Conservation (phyloP, 2,888 invertebrate genomes). For the Gymnoscelis rufifasciata region DNA sequence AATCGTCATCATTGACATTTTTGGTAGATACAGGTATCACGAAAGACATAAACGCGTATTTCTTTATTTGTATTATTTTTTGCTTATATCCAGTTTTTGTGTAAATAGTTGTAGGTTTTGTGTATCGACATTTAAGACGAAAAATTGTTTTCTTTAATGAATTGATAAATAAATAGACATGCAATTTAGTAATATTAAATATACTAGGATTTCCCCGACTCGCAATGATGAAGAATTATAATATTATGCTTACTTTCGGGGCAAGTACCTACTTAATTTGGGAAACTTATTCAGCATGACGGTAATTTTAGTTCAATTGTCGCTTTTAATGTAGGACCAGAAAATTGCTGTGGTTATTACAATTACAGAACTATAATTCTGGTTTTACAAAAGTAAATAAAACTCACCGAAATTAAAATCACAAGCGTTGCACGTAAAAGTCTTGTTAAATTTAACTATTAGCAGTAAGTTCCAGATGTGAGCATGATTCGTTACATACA, state of each 20-base stretch:
- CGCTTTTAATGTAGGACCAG: constrained; percentile 23
- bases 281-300: constrained; percentile 16
- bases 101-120: too few relatives aligned
- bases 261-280: constrained; percentile 7
- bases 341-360: constrained; percentile 34
- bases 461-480: constrained; percentile 45
- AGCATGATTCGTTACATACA: constrained; percentile 40
- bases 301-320: constrained; percentile 31
- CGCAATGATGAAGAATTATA: constrained; percentile 7
- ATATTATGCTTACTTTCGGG: constrained; percentile 13
- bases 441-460: constrained; percentile 22
- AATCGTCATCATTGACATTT: too few relatives aligned
- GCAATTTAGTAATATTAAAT: too few relatives aligned
- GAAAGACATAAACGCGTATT: too few relatives aligned
- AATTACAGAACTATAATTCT: constrained; percentile 25
- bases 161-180: too few relatives aligned
- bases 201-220: background rate
- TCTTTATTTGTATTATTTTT: background rate
- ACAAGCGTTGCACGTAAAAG: background rate
- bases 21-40: too few relatives aligned
- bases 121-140: background rate
- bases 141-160: background rate
- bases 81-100: too few relatives aligned
- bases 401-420: constrained; percentile 38
- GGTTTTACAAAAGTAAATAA: constrained; percentile 16